Percentiles rank a stretch among this genome's conserved stretches.
These are phyloP conservation scores for Dreissena polymorpha DNA, from an alignment of 1,140 invertebrate species.

Conservation along the genomic window DNA sequence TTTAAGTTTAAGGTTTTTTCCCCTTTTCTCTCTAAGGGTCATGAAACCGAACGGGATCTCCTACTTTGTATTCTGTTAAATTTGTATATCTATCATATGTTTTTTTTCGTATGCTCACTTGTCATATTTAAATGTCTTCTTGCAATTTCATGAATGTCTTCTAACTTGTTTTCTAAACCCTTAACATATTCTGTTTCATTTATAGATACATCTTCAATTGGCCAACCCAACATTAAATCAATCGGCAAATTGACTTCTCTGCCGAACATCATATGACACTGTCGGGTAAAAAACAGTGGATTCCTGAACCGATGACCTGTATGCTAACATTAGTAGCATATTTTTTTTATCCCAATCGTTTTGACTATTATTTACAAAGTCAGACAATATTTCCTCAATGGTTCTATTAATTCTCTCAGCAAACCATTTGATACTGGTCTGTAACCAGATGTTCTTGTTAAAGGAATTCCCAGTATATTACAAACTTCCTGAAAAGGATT, in stretches of 20 bases:
- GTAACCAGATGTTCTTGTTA: constrained; percentile 35
- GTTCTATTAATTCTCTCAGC: background rate
- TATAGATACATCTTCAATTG: background rate
- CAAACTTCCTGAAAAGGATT: constrained; percentile 56
- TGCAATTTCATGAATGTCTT: constrained; percentile 4
- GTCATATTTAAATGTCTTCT: constrained; percentile 13
- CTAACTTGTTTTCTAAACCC: constrained; percentile 2
- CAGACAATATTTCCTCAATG: constrained; percentile 3
- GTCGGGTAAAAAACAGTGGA: constrained; percentile 40
- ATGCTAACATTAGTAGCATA: background rate
- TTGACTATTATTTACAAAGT: too few species aligned
- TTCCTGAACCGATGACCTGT: background rate
- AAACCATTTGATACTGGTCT: background rate
- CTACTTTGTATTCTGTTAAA: too few species aligned
- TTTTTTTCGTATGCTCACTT: too few species aligned
- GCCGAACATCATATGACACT: constrained; percentile 57
- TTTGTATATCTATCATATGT: too few species aligned
- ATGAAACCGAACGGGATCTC: too few species aligned
- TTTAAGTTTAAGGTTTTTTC: too few species aligned
- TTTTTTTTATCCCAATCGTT: background rate
- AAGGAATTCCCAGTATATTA: constrained; percentile 53
- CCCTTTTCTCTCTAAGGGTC: too few species aligned
- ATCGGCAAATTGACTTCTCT: constrained; percentile 47
- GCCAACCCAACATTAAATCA: constrained; percentile 24
- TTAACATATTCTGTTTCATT: constrained; percentile 1